These are phyloP conservation scores for Bembecia ichneumoniformis DNA, from an alignment of 2,888 invertebrate genomes.

Conservation along the genomic window DNA sequence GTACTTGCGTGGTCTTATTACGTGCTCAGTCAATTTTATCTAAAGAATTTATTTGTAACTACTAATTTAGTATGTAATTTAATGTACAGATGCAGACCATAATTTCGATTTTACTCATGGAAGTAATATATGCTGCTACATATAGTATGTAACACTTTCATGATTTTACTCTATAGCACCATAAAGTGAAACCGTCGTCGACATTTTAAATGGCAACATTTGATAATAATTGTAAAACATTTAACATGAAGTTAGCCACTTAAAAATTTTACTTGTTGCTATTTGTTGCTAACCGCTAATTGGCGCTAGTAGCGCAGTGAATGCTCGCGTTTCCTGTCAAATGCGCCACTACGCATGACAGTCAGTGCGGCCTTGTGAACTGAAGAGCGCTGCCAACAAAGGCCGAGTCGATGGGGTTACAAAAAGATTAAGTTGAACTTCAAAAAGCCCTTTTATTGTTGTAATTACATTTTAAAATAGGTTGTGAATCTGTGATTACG, in stretches of 20 bases:
- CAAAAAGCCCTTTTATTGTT: slow-evolving; percentile 67
- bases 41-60: no score
- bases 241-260: slow-evolving; percentile 32
- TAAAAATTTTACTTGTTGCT: slow-evolving; percentile 7
- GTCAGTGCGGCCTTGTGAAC: slow-evolving; percentile 74
- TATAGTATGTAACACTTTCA: no score
- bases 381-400: slow-evolving; percentile 72
- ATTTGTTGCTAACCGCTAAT: slow-evolving; percentile 50
- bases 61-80: no score
- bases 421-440: slow-evolving; percentile 70
- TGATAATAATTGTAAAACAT: neutral
- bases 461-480: slow-evolving; percentile 72
- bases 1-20: no score
- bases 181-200: no score
- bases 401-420: slow-evolving; percentile 73
- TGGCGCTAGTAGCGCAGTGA: slow-evolving; percentile 54
- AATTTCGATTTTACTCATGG: no score
- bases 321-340: slow-evolving; percentile 62
- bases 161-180: no score
- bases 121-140: no score
- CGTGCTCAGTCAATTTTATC: no score
- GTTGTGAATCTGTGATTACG: slow-evolving; percentile 74
- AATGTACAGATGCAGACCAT: no score
- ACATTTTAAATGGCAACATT: no score
- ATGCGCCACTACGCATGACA: slow-evolving; percentile 72